phyloP scores from a whole-genome alignment of 2,113 vertebrate species.

The Zosterops pallidus region DNA sequence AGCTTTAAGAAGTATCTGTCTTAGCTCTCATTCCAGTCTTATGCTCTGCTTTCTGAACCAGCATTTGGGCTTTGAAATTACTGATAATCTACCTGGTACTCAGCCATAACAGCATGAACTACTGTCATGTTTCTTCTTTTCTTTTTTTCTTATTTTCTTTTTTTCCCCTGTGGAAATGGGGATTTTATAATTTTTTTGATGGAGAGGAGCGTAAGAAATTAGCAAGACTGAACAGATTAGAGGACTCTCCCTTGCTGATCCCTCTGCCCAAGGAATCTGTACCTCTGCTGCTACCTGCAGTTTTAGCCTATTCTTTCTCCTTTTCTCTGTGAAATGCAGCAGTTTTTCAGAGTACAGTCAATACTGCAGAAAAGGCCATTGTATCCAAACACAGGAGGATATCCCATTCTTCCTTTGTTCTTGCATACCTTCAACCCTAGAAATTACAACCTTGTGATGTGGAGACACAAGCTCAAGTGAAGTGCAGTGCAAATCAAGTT shows the following conservation, averaged over 20 bases:
- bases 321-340: not conserved
- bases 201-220: fast-evolving
- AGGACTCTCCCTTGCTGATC: not conserved
- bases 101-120: not conserved
- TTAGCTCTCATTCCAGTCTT: not conserved
- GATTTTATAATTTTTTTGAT: not conserved
- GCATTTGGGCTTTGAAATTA: not conserved
- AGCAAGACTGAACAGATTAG: not conserved
- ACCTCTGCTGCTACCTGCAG: not conserved
- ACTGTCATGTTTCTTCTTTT: not conserved
- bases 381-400: not conserved
- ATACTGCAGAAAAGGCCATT: not conserved
- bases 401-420: not conserved
- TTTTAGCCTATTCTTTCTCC: not conserved
- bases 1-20: not conserved
- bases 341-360: not conserved
- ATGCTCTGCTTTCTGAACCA: not conserved
- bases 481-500: not conserved
- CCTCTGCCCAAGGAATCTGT: not conserved
- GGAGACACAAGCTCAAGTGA: not conserved
- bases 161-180: not conserved
- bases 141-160: too few species aligned
- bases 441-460: not conserved
- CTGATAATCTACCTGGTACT: not conserved
- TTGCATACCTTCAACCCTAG: not conserved